A percentile compares a stretch with the other conserved stretches of the same genome.
These are phyloP conservation scores for Trichopoda pennipes DNA, from an alignment of 2,888 invertebrate genomes.

Conservation along the genomic window DNA sequence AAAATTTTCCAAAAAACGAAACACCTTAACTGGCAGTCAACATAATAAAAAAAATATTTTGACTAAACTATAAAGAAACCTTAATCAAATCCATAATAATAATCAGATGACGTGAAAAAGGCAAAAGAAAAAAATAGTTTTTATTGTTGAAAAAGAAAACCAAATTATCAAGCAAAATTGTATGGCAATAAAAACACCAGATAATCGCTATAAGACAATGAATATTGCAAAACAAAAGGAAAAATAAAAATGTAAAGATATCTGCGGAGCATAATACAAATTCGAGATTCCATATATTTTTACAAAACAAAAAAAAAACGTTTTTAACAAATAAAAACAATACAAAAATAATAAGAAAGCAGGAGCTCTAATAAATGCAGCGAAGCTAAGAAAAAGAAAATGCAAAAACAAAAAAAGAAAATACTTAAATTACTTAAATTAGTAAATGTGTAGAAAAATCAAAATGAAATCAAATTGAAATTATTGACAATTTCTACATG, in stretches of 20 bases:
- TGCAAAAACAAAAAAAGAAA: neutral
- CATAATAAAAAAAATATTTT: too few species aligned
- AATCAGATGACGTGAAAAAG: neutral
- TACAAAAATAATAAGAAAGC: constrained; percentile 1
- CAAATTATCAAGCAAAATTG: too few species aligned
- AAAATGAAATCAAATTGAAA: constrained; percentile 79
- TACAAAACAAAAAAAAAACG: constrained; percentile 2
- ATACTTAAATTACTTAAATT: constrained; percentile 30
- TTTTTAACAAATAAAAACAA: neutral
- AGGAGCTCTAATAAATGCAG: neutral
- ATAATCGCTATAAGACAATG: too few species aligned
- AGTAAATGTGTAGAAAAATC: constrained; percentile 73
- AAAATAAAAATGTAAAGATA: neutral
- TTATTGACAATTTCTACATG: constrained; percentile 79
- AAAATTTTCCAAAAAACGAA: too few species aligned
- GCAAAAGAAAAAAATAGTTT: too few species aligned
- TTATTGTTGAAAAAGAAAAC: too few species aligned
- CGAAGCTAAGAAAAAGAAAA: constrained; percentile 12
- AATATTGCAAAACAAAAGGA: too few species aligned
- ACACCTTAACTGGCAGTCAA: too few species aligned
- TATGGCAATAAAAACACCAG: too few species aligned
- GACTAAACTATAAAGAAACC: too few species aligned
- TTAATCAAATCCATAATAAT: too few species aligned
- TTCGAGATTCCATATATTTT: constrained; percentile 9
- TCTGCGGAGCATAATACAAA: neutral